Evolutionary conservation across 2,888 invertebrate species (phyloP).

Genomic region (Ernsta delagoae): DNA sequence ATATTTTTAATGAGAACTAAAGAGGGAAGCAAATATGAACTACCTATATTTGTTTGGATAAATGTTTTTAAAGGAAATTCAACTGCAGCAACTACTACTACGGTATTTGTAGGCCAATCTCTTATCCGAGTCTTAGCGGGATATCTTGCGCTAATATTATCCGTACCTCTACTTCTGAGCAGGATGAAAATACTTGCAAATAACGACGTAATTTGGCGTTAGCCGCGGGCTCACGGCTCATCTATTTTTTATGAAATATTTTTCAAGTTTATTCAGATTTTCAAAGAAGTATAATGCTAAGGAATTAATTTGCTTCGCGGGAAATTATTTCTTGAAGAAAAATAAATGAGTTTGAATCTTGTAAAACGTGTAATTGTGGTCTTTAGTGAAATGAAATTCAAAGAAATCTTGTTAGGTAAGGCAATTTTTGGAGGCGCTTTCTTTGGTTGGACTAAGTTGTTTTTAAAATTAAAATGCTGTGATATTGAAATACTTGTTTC

Average conservation of each 20-base stretch:
- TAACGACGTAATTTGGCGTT: slow-evolving; percentile 79
- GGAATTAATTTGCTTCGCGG: slow-evolving; percentile 79
- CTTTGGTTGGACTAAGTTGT: slow-evolving; percentile 40
- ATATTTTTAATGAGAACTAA: too few species aligned
- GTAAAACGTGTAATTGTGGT: slow-evolving; percentile 75
- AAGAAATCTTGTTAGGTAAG: slow-evolving; percentile 55
- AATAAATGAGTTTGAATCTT: slow-evolving; percentile 77
- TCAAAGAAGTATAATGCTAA: slow-evolving; percentile 78
- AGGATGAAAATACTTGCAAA: slow-evolving; percentile 70
- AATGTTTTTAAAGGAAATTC: neutral
- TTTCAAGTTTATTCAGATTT: slow-evolving; percentile 79
- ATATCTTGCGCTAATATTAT: slow-evolving; percentile 42
- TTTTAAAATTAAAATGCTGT: slow-evolving; percentile 3
- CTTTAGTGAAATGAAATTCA: slow-evolving; percentile 70
- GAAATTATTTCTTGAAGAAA: slow-evolving; percentile 71
- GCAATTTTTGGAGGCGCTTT: slow-evolving; percentile 54
- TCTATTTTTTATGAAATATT: slow-evolving; percentile 78
- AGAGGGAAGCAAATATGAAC: too few species aligned
- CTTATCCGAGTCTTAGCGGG: neutral
- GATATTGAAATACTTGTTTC: slow-evolving; percentile 11
- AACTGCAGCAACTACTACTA: neutral
- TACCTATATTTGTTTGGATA: too few species aligned
- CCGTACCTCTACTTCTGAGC: slow-evolving; percentile 43
- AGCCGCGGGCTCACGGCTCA: slow-evolving; percentile 71
- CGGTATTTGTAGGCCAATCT: neutral